phyloP scores from a whole-genome alignment of 2,888 invertebrate species.

The Andricus curvator region DNA sequence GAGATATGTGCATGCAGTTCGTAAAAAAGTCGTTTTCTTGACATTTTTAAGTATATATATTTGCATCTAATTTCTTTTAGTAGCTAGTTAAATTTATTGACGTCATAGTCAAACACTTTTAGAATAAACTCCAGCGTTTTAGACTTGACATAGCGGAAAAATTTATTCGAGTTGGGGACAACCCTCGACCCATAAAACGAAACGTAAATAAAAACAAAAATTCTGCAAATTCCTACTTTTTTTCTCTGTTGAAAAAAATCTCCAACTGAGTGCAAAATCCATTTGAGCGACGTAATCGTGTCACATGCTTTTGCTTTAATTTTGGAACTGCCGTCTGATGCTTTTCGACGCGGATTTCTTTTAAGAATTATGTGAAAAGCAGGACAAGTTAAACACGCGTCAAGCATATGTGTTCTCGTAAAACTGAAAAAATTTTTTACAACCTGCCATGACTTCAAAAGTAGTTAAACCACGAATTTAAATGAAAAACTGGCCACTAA shows the following conservation, averaged over 20 bases:
- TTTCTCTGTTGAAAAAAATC: neutral
- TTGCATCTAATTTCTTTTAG: conserved; percentile 11
- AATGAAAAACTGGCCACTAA: neutral
- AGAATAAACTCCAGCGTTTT: neutral
- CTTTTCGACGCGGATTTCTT: neutral
- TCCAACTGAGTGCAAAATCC: neutral
- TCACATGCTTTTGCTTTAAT: conserved; percentile 19
- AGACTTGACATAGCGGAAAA: conserved; percentile 12
- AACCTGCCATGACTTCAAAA: neutral
- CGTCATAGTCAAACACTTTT: neutral
- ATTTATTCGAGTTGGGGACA: neutral
- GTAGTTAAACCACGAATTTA: neutral
- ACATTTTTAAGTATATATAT: neutral
- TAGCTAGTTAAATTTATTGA: neutral
- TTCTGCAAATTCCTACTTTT: neutral
- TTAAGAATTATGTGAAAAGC: neutral
- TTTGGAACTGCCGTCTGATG: conserved; percentile 21
- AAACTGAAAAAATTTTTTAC: neutral
- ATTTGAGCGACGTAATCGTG: conserved; percentile 15
- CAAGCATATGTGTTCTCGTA: neutral
- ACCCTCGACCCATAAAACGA: neutral
- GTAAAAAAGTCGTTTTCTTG: neutral
- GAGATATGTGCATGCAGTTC: no score
- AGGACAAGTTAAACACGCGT: neutral
- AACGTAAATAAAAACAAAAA: neutral